Base-by-base conservation (phyloP, 2,888 invertebrate genomes). In the Ernsta delagoae region DNA sequence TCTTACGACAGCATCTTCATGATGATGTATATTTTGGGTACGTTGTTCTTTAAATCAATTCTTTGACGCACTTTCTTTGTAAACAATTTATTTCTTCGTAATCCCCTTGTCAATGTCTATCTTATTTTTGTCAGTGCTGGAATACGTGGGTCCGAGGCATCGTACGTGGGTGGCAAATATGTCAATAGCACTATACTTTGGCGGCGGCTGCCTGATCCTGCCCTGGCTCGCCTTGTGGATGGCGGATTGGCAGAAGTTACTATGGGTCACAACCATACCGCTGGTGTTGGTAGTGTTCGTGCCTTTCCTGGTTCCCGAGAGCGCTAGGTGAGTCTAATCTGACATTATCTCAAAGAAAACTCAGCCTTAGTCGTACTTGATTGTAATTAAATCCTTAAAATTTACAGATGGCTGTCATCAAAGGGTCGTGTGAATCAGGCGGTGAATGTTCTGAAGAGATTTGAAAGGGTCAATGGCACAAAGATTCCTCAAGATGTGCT, bases 1-100 rank as follows among this genome's bases (percentile, higher is more conserved):
- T 96, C 96, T 36, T 97, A 96, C 81, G 97, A 97, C 85, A 97
- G 96, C 83, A 96, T 96, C 83, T 97, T 96, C 84, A 96, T 96
- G 70, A 97, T 97, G 96, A 96, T 97, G 95, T 97, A 97, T 78
- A 97, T 97, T 84, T 88, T 97, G 77, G 96, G 97, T 97, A 88
- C 94, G 24, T 24, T 24, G 24, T 24, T 24, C 24, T 24, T 24
- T 24, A 24, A 24, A 24, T 1, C 24, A 24, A 24, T 24, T 24
- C 24, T 24, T 24, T 24, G 24, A 24, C 24, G 24, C 24, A 24
- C 24, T 24, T 24, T 24, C 24, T 24, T 24, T 24, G 24, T 24
- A 24, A 24, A 24, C 24, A 24, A 24, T 24, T 24, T 24, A 24
- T 24, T 24, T 24, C 24, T 24, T 24, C 24, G 24, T 24, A 3